Percentiles rank a stretch among this genome's conserved stretches.
Conservation (phyloP, 2,888 invertebrate genomes). For the Theodoxus fluviatilis region DNA sequence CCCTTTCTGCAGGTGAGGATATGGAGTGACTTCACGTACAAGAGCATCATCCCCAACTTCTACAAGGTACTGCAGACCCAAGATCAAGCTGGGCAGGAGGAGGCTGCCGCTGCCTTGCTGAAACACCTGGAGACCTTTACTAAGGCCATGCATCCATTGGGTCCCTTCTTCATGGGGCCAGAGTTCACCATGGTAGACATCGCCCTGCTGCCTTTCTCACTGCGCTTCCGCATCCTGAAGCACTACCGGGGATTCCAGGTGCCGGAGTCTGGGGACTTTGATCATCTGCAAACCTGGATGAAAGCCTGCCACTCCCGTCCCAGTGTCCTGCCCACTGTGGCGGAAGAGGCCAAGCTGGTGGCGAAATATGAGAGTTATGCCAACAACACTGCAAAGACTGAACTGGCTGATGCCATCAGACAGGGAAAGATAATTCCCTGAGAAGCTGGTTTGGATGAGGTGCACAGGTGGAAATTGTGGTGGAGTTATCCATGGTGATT, state of each 20-base stretch:
- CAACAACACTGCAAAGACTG: constrained; percentile 32
- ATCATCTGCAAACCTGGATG: constrained; percentile 32
- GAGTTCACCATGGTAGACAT: constrained; percentile 46
- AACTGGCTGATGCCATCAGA: constrained; percentile 39
- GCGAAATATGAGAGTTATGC: constrained; percentile 34
- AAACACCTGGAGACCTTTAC: constrained; percentile 34
- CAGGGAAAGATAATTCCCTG: constrained; percentile 34
- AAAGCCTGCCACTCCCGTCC: constrained; percentile 31
- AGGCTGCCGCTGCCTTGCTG: constrained; percentile 34
- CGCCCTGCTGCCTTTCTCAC: constrained; percentile 41
- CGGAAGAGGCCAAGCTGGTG: constrained; percentile 25
- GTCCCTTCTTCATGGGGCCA: constrained; percentile 42
- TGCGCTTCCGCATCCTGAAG: constrained; percentile 37
- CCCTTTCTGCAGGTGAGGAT: no score
- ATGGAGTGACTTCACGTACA: constrained; percentile 42
- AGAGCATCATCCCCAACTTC: constrained; percentile 42
- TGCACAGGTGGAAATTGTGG: not conserved
- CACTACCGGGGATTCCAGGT: constrained; percentile 40
- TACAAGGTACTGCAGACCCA: constrained; percentile 40
- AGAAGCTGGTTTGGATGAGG: not conserved
- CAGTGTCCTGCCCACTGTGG: constrained; percentile 28
- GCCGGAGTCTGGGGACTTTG: constrained; percentile 35
- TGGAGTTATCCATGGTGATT: not conserved
- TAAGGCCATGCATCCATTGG: constrained; percentile 34
- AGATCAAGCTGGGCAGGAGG: constrained; percentile 33